phyloP scores from a whole-genome alignment of 2,888 invertebrate genomes.

The Xanthia icteritia region DNA sequence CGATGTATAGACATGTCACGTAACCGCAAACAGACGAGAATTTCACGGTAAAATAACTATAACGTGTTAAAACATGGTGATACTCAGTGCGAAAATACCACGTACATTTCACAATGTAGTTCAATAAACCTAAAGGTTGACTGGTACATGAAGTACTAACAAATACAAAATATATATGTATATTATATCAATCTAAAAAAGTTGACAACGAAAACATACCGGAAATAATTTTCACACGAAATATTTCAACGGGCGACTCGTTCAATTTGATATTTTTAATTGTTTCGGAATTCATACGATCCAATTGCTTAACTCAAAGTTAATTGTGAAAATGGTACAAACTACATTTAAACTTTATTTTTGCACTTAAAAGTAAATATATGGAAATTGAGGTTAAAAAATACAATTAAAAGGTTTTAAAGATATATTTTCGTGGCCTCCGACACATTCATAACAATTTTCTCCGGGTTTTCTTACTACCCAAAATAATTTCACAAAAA shows the following conservation, averaged over 20 bases:
- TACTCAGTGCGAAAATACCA: background rate
- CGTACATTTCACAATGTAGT: no score
- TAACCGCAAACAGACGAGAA: slow-evolving; percentile 14
- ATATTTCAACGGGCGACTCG: background rate
- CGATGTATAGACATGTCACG: slow-evolving; percentile 15
- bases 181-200: background rate
- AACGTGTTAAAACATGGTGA: background rate
- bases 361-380: background rate
- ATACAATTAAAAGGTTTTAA: background rate
- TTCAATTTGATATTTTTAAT: slow-evolving; percentile 46
- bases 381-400: background rate
- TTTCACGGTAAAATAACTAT: slow-evolving; percentile 26
- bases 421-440: background rate
- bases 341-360: background rate
- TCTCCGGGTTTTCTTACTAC: background rate
- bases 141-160: background rate
- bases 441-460: background rate
- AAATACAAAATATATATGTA: background rate
- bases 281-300: slow-evolving; percentile 33
- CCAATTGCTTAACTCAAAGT: background rate
- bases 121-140: background rate
- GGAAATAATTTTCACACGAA: slow-evolving; percentile 7
- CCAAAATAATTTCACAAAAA: slow-evolving; percentile 28
- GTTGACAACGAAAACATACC: background rate
- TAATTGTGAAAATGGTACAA: slow-evolving; percentile 5